Evolutionary conservation across 2,888 invertebrate genomes (phyloP).

Genomic region (Euplagia quadripunctaria): DNA sequence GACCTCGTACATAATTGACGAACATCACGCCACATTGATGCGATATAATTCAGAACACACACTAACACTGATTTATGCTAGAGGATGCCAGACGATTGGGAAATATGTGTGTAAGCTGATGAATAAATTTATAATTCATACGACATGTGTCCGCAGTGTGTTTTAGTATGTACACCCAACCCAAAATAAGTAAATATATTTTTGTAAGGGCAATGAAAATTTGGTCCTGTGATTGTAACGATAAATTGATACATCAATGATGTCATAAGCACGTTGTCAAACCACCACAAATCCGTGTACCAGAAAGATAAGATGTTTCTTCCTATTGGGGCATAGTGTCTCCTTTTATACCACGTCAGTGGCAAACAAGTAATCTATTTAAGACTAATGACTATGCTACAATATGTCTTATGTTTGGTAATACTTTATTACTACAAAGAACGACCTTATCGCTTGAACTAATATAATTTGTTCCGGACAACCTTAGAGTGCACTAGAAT

Average conservation of each 20-base stretch:
- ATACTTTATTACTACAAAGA: too few relatives aligned
- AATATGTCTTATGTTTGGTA: background rate
- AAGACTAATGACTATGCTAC: background rate
- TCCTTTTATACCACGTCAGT: background rate
- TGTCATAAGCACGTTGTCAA: background rate
- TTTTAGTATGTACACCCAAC: constrained; percentile 1
- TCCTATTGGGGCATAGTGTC: background rate
- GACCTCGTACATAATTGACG: constrained; percentile 32
- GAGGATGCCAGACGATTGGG: constrained; percentile 17
- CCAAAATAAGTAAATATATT: background rate
- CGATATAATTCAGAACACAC: constrained; percentile 25
- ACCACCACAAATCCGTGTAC: background rate
- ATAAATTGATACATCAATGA: background rate
- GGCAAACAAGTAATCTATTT: background rate
- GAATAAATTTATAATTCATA: constrained; percentile 32
- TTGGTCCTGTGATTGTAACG: background rate
- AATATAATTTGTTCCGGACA: too few relatives aligned
- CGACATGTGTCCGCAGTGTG: constrained; percentile 5
- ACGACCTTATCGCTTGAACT: too few relatives aligned
- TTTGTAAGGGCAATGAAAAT: background rate
- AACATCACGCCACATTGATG: constrained; percentile 19
- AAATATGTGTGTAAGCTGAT: constrained; percentile 26
- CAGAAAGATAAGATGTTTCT: too few relatives aligned
- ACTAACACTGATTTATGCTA: constrained; percentile 30
- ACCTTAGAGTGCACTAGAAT: too few relatives aligned